Conservation (phyloP, 2,113 vertebrate genomes). For the Laterallus jamaicensis region DNA sequence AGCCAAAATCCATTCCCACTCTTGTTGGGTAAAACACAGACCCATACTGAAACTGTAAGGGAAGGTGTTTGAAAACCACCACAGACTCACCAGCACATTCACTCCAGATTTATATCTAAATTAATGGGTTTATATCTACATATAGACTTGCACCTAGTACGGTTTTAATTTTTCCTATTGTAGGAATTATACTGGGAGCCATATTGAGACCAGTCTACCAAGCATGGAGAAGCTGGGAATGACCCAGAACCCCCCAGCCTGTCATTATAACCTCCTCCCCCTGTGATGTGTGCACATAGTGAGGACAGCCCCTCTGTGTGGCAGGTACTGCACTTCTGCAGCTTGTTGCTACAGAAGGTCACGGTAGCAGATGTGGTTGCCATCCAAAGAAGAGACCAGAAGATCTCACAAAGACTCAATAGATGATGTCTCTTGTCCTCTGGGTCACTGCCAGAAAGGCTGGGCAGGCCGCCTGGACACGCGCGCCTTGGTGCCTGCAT, state of each 20-base stretch:
- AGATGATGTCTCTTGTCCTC: not conserved
- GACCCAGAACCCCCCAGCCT: not conserved
- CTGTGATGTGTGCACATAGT: accelerated
- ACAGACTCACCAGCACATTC: not conserved
- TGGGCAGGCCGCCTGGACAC: not conserved
- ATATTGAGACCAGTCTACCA: not conserved
- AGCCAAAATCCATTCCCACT: not conserved
- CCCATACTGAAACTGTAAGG: not conserved
- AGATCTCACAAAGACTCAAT: not conserved
- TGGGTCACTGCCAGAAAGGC: not conserved
- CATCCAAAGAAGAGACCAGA: not conserved
- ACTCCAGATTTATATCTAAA: not conserved
- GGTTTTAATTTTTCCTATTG: not conserved
- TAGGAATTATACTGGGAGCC: not conserved
- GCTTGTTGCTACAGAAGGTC: not conserved
- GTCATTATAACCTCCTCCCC: not conserved
- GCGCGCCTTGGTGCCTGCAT: not conserved
- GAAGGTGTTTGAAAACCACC: not conserved
- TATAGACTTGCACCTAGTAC: not conserved
- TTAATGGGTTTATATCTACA: not conserved
- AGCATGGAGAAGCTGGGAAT: not conserved
- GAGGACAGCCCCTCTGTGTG: not conserved
- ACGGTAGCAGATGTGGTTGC: not conserved
- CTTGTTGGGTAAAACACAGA: not conserved
- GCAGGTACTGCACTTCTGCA: not conserved